Conservation (phyloP, 2,797 vertebrate species). For the Loris lydekkerianus region DNA sequence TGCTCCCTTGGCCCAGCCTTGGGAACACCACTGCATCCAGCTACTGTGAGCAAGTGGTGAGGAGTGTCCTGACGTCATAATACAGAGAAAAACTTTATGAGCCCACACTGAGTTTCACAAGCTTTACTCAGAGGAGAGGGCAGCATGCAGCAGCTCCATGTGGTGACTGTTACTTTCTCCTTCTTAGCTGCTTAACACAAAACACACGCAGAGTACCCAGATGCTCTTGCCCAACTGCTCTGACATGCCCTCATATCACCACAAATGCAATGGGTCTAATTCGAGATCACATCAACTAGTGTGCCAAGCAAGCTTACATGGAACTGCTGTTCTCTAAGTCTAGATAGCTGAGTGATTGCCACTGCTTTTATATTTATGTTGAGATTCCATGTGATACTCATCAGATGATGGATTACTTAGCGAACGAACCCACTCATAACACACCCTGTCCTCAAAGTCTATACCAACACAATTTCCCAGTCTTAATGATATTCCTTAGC, state of each 20-base stretch:
- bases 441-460: slow-evolving; percentile 27
- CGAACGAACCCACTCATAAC: slow-evolving; percentile 3
- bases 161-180: neutral
- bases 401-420: slow-evolving; percentile 24
- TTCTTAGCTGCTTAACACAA: neutral
- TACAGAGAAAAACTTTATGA: too few relatives aligned
- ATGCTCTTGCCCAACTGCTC: neutral
- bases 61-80: neutral
- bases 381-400: slow-evolving; percentile 42
- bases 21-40: neutral
- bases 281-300: neutral
- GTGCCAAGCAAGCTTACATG: neutral
- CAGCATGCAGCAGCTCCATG: neutral
- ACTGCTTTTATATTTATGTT: neutral
- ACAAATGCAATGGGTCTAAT: neutral
- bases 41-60: neutral
- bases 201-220: neutral
- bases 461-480: neutral
- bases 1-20: neutral
- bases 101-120: neutral
- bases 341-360: neutral
- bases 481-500: neutral
- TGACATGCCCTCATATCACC: neutral
- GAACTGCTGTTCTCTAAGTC: neutral
- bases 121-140: neutral